These are phyloP conservation scores for Arbacia lixula DNA, from an alignment of 53 echinoderm and acorn worm species.

Conservation along the genomic window DNA sequence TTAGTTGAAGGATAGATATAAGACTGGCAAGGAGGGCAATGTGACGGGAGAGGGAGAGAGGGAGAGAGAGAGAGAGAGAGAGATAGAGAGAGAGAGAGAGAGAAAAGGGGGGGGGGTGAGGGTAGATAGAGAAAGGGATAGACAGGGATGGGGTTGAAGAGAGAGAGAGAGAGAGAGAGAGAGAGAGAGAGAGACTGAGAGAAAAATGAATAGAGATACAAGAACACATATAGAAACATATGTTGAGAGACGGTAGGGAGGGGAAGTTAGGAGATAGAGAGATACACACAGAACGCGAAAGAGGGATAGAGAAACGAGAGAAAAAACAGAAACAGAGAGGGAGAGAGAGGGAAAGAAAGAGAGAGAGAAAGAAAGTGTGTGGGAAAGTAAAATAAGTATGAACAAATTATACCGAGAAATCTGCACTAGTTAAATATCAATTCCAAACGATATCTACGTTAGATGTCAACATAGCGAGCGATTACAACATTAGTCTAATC, in stretches of 20 bases:
- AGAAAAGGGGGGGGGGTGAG: neutral
- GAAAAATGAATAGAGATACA: too few relatives aligned
- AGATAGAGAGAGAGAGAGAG: neutral
- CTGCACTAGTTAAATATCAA: too few relatives aligned
- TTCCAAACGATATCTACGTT: too few relatives aligned
- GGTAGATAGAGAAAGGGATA: neutral
- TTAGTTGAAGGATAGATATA: neutral
- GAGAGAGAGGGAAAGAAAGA: neutral
- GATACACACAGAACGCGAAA: neutral
- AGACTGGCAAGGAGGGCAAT: neutral
- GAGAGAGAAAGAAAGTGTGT: neutral
- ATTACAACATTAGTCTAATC: too few relatives aligned
- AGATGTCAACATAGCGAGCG: too few relatives aligned
- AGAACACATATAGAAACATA: too few relatives aligned
- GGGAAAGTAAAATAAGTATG: too few relatives aligned
- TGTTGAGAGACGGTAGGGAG: too few relatives aligned
- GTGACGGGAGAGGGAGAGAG: neutral
- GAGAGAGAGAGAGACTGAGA: neutral
- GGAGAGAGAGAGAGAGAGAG: neutral
- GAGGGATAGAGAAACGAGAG: neutral
- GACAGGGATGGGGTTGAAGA: neutral
- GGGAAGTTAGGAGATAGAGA: neutral
- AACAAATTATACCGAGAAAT: too few relatives aligned
- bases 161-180: neutral
- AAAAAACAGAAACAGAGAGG: neutral